Evolutionary conservation across 2,113 vertebrate genomes (phyloP).

Genomic region (Oreochromis spilurus): DNA sequence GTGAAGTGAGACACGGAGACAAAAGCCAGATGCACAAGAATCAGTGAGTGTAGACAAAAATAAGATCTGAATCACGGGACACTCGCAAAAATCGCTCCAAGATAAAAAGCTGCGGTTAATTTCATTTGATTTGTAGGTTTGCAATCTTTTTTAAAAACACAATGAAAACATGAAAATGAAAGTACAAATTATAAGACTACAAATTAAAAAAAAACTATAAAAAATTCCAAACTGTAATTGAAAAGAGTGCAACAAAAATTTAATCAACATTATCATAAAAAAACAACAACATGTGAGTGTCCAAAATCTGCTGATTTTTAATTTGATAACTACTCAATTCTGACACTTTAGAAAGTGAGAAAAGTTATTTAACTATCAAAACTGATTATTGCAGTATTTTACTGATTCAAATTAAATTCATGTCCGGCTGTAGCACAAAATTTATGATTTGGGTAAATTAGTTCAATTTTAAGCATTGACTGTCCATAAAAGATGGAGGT

Average conservation of each 20-base stretch:
- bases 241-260: too few species aligned
- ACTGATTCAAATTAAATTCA: background rate
- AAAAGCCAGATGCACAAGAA: background rate
- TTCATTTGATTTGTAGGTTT: background rate
- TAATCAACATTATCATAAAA: background rate
- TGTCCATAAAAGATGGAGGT: background rate
- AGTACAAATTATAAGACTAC: accelerated
- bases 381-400: background rate
- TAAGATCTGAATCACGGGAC: background rate
- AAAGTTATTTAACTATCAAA: background rate
- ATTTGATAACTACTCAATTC: background rate
- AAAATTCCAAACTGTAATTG: background rate
- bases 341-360: background rate
- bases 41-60: background rate
- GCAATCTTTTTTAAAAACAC: accelerated
- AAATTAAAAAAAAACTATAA: accelerated
- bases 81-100: background rate
- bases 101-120: background rate
- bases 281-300: background rate
- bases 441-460: background rate
- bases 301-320: background rate
- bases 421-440: background rate
- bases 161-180: background rate
- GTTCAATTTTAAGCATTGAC: background rate
- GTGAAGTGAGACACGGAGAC: background rate